These are phyloP conservation scores for Achatina immaculata DNA, from an alignment of 1,140 invertebrate genomes.

Conservation along the genomic window DNA sequence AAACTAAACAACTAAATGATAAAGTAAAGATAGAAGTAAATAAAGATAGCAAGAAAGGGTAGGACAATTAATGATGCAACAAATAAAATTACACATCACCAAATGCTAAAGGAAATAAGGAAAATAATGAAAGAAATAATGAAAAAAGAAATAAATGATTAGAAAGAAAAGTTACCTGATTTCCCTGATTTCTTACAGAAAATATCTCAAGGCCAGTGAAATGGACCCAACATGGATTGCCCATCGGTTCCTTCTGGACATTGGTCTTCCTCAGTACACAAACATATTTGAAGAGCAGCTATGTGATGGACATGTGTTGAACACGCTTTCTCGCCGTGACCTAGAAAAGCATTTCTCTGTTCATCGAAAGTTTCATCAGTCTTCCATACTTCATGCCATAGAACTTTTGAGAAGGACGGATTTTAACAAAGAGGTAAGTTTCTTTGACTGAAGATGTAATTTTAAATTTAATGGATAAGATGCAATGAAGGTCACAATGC, in stretches of 20 bases:
- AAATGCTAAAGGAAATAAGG: no score
- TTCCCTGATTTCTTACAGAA: conserved; percentile 75
- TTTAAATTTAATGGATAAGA: no score
- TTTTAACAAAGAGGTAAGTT: conserved; percentile 90
- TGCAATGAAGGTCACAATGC: no score
- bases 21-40: no score
- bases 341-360: conserved; percentile 89
- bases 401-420: conserved; percentile 91
- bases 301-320: conserved; percentile 91
- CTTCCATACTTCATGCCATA: conserved; percentile 91
- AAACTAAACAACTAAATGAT: no score
- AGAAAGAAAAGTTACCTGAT: no score
- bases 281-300: conserved; percentile 90
- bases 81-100: no score
- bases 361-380: conserved; percentile 92
- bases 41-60: no score
- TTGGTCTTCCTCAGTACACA: conserved; percentile 89
- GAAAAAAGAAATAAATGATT: no score
- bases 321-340: conserved; percentile 92
- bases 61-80: no score
- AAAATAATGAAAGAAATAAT: no score
- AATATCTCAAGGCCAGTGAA: conserved; percentile 87
- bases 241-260: conserved; percentile 90
- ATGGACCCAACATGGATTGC: conserved; percentile 92
- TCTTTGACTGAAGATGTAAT: no score